phyloP scores from a whole-genome alignment of 2,888 invertebrate species.

The Brassicogethes aeneus region DNA sequence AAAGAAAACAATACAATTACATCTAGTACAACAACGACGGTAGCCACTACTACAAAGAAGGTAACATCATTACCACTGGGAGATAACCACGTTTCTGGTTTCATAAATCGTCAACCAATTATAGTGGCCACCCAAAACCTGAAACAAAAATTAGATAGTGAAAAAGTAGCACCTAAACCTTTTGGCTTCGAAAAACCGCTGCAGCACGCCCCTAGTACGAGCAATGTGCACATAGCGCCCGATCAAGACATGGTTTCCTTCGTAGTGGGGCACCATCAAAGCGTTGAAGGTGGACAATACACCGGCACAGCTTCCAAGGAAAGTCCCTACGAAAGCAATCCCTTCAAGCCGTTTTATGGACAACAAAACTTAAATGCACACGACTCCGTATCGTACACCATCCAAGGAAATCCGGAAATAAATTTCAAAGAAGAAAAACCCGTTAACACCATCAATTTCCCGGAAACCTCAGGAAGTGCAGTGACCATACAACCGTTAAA shows the following conservation, averaged over 20 bases:
- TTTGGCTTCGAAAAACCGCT: conserved; percentile 30
- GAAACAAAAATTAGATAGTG: conserved; percentile 36
- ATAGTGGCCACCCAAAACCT: conserved; percentile 38
- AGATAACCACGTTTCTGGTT: conserved; percentile 33
- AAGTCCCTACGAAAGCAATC: conserved; percentile 39
- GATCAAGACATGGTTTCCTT: conserved; percentile 57
- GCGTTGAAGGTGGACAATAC: conserved; percentile 42
- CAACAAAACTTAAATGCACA: conserved; percentile 16
- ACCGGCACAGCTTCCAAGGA: conserved; percentile 45
- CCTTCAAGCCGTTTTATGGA: conserved; percentile 33
- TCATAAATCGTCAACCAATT: conserved; percentile 28
- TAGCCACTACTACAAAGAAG: conserved; percentile 14
- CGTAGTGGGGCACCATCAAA: conserved; percentile 54
- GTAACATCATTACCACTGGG: conserved; percentile 40
- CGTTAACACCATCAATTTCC: conserved; percentile 3
- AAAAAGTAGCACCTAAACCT: conserved; percentile 32
- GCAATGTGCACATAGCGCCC: conserved; percentile 53
- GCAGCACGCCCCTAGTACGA: conserved; percentile 46
- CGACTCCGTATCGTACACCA: conserved; percentile 16
- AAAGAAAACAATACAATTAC: conserved; percentile 14
- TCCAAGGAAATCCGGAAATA: conserved; percentile 14
- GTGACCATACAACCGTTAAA: conserved; percentile 36
- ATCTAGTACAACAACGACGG: conserved; percentile 11
- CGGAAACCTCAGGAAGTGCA: conserved; percentile 26
- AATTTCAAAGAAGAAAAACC: neutral